A percentile compares a stretch with the other conserved stretches of the same genome.
Evolutionary conservation across 2,797 vertebrate genomes (phyloP).

Genomic region (Pseudotriccus pelzelni): DNA sequence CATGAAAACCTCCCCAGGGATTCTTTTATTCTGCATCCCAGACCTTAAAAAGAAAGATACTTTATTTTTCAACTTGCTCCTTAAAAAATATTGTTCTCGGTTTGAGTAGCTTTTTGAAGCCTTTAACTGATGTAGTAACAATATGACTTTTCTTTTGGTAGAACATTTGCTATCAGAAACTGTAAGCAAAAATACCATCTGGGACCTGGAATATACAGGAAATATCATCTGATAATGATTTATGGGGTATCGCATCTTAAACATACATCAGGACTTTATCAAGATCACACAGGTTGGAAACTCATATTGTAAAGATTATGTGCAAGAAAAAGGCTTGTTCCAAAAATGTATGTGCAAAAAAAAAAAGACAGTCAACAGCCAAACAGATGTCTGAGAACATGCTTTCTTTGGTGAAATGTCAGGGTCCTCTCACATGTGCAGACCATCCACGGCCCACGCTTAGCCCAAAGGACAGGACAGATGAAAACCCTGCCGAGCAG

Average conservation of each 20-base stretch:
- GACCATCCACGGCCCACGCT: neutral
- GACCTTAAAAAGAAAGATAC: neutral
- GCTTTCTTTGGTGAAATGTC: neutral
- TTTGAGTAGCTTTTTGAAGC: neutral
- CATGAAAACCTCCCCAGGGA: neutral
- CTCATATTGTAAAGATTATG: constrained; percentile 3
- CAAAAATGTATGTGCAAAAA: constrained; percentile 9
- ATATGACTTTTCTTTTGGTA: neutral
- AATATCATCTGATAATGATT: constrained; percentile 5
- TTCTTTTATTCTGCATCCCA: neutral
- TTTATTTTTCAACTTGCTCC: neutral
- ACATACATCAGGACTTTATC: constrained; percentile 22
- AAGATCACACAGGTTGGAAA: constrained; percentile 5
- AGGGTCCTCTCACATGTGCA: neutral
- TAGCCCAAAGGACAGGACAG: neutral
- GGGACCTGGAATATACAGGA: neutral
- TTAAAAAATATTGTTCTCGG: neutral
- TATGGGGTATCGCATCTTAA: constrained; percentile 8
- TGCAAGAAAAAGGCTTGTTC: constrained; percentile 29
- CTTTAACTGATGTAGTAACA: neutral
- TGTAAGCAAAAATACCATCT: neutral
- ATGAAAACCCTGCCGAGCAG: neutral
- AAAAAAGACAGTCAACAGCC: constrained; percentile 9
- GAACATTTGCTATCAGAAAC: neutral
- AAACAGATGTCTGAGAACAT: neutral